Percentiles rank a stretch among this genome's conserved stretches.
Conservation (phyloP, 2,797 vertebrate species). For the Lagodon rhomboides region DNA sequence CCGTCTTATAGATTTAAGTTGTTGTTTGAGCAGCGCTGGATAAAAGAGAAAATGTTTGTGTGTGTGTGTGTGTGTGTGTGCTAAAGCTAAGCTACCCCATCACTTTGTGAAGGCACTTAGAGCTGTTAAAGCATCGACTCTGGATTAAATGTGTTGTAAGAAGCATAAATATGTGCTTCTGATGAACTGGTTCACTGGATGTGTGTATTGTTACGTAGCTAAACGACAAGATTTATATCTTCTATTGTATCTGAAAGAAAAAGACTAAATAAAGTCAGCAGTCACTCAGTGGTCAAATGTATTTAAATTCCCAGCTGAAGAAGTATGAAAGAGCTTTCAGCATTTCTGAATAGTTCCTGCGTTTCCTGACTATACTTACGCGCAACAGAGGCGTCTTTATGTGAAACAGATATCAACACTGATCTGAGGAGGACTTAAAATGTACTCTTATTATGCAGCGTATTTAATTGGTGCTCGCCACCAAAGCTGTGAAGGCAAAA, state of each 20-base stretch:
- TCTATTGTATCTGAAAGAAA: neutral
- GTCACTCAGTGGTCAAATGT: constrained; percentile 6
- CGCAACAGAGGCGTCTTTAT: constrained; percentile 34
- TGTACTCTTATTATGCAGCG: constrained; percentile 62
- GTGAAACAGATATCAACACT: constrained; percentile 64
- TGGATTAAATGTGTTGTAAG: constrained; percentile 38
- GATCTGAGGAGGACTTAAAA: constrained; percentile 69
- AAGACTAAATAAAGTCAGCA: constrained; percentile 3
- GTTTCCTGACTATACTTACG: constrained; percentile 13
- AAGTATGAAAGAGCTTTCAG: neutral
- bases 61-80: constrained; percentile 41
- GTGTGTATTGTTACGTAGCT: neutral
- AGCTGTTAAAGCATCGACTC: constrained; percentile 51
- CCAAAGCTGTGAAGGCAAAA: constrained; percentile 77
- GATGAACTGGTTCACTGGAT: constrained; percentile 29
- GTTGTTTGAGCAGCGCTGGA: constrained; percentile 49
- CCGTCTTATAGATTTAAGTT: constrained; percentile 64
- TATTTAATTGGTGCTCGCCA: constrained; percentile 72
- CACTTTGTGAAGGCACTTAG: constrained; percentile 50
- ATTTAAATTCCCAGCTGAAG: neutral
- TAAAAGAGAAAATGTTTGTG: constrained; percentile 20
- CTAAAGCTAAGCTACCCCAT: constrained; percentile 36
- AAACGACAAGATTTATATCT: constrained; percentile 10
- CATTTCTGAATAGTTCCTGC: constrained; percentile 18
- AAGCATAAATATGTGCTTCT: constrained; percentile 26